phyloP scores from a whole-genome alignment of 2,797 vertebrate species.

The Salarias fasciatus region DNA sequence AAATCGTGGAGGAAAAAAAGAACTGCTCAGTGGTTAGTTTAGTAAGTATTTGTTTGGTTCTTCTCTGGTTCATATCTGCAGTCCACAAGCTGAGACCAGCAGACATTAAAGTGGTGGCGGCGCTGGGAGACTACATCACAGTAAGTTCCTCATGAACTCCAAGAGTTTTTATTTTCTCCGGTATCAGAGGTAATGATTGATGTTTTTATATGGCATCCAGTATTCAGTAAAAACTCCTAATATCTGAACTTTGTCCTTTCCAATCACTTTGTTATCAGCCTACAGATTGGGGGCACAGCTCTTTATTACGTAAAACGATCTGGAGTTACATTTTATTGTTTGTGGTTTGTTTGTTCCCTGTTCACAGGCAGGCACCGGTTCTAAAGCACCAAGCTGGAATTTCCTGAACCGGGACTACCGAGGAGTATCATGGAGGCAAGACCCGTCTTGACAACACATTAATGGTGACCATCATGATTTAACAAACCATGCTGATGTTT shows the following conservation, averaged over 20 bases:
- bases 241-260: slow-evolving; percentile 41
- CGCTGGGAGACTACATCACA: slow-evolving; percentile 80
- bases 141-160: slow-evolving; percentile 40
- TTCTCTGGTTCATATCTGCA: slow-evolving; percentile 47
- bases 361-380: slow-evolving; percentile 83
- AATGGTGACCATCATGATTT: background rate
- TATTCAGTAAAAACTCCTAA: too few species aligned
- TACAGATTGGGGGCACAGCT: slow-evolving; percentile 16
- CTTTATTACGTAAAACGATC: slow-evolving; percentile 8
- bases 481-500: slow-evolving; percentile 1
- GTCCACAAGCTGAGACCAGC: slow-evolving; percentile 86
- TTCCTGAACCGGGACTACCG: slow-evolving; percentile 76
- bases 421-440: slow-evolving; percentile 91
- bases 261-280: slow-evolving; percentile 49
- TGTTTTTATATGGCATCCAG: background rate
- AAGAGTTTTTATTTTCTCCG: too few species aligned
- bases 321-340: slow-evolving; percentile 16
- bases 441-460: background rate
- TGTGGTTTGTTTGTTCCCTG: slow-evolving; percentile 16
- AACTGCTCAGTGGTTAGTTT: background rate
- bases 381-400: slow-evolving; percentile 69
- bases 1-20: too few species aligned
- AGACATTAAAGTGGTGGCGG: slow-evolving; percentile 89
- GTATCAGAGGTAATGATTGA: background rate
- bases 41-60: background rate